Conservation (phyloP, 2,797 vertebrate species). For the Helostoma temminkii region DNA sequence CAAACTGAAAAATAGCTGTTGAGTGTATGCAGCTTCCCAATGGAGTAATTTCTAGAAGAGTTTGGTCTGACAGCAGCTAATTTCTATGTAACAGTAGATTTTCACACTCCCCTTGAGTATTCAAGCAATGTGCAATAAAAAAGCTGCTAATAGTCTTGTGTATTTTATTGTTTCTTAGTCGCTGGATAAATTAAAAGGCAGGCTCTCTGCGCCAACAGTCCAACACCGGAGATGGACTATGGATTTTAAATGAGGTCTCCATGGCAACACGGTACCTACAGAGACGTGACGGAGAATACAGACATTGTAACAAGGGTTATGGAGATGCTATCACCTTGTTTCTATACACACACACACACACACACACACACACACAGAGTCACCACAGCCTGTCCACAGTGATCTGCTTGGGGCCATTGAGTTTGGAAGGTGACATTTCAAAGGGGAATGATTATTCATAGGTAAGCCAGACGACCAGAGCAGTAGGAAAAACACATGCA, state of each 20-base stretch:
- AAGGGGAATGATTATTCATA: constrained; percentile 77
- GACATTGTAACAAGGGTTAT: constrained; percentile 43
- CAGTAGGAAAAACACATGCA: constrained; percentile 61
- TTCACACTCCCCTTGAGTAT: background rate
- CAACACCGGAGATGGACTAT: constrained; percentile 14
- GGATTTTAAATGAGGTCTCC: constrained; percentile 54
- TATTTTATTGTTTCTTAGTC: background rate
- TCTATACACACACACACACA: constrained; percentile 3
- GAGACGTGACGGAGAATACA: constrained; percentile 33
- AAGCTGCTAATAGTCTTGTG: background rate
- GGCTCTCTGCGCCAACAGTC: constrained; percentile 1
- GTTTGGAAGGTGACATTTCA: constrained; percentile 82
- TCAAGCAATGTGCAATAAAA: background rate
- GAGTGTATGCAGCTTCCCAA: too few species aligned
- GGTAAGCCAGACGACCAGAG: constrained; percentile 45
- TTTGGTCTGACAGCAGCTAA: too few species aligned
- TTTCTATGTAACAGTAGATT: background rate
- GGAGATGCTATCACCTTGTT: constrained; percentile 28
- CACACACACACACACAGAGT: constrained; percentile 12
- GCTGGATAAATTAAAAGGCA: constrained; percentile 3
- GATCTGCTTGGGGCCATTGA: constrained; percentile 63
- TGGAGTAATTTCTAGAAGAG: too few species aligned
- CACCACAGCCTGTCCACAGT: constrained; percentile 15
- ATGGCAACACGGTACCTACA: constrained; percentile 42
- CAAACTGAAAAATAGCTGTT: too few species aligned